phyloP scores from a whole-genome alignment of 1,140 invertebrate species.

The Vanessa atalanta region DNA sequence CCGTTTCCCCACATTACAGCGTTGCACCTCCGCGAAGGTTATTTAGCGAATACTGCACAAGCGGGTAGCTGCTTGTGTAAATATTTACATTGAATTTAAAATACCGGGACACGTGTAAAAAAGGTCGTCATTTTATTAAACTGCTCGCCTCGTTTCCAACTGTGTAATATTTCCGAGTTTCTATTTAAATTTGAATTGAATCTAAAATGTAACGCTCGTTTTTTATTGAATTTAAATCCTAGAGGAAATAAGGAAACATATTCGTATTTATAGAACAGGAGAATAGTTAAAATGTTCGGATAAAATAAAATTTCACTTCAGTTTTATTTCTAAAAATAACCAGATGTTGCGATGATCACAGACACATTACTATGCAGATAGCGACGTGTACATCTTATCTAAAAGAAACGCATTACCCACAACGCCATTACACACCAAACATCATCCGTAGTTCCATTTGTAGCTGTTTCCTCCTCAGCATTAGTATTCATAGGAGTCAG shows the following conservation, averaged over 20 bases:
- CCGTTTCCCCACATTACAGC: conserved; percentile 53
- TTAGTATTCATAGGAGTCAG: conserved; percentile 78
- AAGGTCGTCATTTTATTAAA: conserved; percentile 34
- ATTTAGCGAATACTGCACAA: conserved; percentile 46
- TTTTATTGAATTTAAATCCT: not conserved
- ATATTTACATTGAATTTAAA: conserved; percentile 55
- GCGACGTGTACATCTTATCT: conserved; percentile 26
- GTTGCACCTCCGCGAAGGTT: conserved; percentile 44
- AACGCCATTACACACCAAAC: conserved; percentile 40
- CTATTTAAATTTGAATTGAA: conserved; percentile 7
- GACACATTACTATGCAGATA: conserved; percentile 26
- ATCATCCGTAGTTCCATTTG: conserved; percentile 62
- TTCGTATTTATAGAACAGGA: not conserved
- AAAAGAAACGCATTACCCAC: conserved; percentile 23
- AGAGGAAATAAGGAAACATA: not conserved
- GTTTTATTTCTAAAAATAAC: conserved; percentile 7
- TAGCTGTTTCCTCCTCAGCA: conserved; percentile 55
- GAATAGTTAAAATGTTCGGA: not conserved
- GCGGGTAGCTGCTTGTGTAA: conserved; percentile 50
- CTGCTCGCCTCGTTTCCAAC: not conserved
- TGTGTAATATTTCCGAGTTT: not conserved
- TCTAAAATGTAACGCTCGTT: not conserved
- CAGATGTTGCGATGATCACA: conserved; percentile 1
- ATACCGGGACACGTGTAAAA: conserved; percentile 40
- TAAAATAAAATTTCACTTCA: not conserved